These are phyloP conservation scores for Loxodonta africana DNA, from an alignment of 2,113 vertebrate genomes.

Conservation along the genomic window DNA sequence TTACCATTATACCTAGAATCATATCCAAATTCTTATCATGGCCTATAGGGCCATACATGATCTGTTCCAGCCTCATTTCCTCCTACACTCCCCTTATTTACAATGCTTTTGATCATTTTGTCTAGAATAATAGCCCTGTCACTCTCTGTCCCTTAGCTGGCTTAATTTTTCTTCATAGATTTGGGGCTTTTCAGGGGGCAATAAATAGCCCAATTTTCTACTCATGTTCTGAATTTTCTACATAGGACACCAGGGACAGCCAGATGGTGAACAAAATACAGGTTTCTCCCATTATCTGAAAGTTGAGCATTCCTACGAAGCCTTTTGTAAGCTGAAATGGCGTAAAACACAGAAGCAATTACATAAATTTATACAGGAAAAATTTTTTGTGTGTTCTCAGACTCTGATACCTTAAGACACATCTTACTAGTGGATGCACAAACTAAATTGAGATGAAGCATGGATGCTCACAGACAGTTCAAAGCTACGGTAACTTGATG, in stretches of 20 bases:
- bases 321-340: too few relatives aligned
- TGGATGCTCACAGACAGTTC: too few relatives aligned
- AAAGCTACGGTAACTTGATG: too few relatives aligned
- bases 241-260: not conserved
- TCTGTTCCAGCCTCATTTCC: not conserved
- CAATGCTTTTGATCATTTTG: not conserved
- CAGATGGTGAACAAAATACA: not conserved
- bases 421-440: too few relatives aligned
- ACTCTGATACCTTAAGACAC: too few relatives aligned
- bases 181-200: not conserved
- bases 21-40: slow-evolving; percentile 21
- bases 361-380: too few relatives aligned
- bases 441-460: too few relatives aligned
- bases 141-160: not conserved
- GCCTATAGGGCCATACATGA: not conserved
- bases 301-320: too few relatives aligned
- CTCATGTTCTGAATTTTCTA: slow-evolving; percentile 53
- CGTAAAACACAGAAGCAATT: too few relatives aligned
- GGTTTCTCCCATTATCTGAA: too few relatives aligned
- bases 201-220: not conserved
- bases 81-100: not conserved
- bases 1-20: not conserved
- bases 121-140: not conserved
- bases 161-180: slow-evolving; percentile 40
- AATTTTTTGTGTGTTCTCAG: too few relatives aligned